These are phyloP conservation scores for Coluber constrictor DNA, from an alignment of 2,797 vertebrate genomes.

Conservation along the genomic window DNA sequence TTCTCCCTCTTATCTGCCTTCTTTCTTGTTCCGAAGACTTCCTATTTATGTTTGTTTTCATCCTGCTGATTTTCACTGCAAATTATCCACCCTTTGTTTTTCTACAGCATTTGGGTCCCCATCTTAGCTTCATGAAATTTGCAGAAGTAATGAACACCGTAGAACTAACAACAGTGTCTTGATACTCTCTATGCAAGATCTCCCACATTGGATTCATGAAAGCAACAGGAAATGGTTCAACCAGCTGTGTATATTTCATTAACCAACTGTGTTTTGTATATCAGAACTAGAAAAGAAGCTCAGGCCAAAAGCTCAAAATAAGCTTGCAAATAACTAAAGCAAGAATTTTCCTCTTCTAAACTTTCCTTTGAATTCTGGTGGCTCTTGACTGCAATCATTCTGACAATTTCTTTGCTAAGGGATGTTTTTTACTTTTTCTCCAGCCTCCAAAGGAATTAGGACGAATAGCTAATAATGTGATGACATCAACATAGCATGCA, in stretches of 20 bases:
- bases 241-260: not conserved
- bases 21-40: not conserved
- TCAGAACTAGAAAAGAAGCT: not conserved
- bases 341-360: not conserved
- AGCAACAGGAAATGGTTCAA: not conserved
- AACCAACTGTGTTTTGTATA: not conserved
- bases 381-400: not conserved
- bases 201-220: not conserved
- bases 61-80: not conserved
- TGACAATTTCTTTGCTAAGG: not conserved
- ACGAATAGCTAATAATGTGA: not conserved
- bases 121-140: not conserved
- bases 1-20: not conserved
- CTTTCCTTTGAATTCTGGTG: not conserved
- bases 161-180: not conserved
- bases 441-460: not conserved
- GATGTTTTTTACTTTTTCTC: not conserved
- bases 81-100: not conserved
- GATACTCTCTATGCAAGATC: not conserved
- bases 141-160: not conserved
- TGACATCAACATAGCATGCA: not conserved
- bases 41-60: not conserved
- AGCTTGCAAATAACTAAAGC: not conserved
- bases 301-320: not conserved
- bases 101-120: not conserved